A percentile compares a stretch with the other conserved stretches of the same genome.
Conservation (phyloP, 2,888 invertebrate species). For the Drosophila cracens region DNA sequence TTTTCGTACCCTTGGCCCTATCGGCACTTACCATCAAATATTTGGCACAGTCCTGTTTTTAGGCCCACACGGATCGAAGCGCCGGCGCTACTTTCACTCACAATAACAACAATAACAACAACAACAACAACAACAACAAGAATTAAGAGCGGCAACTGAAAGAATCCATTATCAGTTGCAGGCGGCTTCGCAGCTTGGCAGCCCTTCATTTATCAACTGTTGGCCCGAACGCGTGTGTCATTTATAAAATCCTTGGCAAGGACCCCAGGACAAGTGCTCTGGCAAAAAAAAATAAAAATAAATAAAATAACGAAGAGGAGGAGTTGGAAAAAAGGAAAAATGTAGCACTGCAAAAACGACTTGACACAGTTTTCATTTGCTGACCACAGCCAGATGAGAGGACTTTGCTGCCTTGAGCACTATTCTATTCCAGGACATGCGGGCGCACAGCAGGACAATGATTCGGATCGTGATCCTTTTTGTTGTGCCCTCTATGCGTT, state of each 20-base stretch:
- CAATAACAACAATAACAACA: constrained; percentile 21
- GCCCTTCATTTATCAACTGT: constrained; percentile 71
- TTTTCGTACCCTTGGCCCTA: constrained; percentile 47
- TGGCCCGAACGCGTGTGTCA: constrained; percentile 55
- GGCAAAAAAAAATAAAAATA: constrained; percentile 22
- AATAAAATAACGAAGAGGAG: not conserved
- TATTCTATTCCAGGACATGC: not conserved
- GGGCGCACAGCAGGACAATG: constrained; percentile 64
- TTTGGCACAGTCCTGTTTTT: constrained; percentile 47
- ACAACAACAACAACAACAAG: constrained; percentile 3
- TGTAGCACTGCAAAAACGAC: constrained; percentile 56
- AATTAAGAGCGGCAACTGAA: constrained; percentile 24
- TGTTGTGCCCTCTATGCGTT: constrained; percentile 18
- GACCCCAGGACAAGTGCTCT: constrained; percentile 37
- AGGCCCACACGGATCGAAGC: constrained; percentile 54
- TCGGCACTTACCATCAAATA: constrained; percentile 49
- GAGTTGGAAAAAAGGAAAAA: constrained; percentile 13
- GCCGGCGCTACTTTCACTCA: constrained; percentile 76
- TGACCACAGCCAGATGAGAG: constrained; percentile 59
- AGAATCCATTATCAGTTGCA: constrained; percentile 63
- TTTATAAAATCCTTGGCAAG: constrained; percentile 66
- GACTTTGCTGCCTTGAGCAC: not conserved
- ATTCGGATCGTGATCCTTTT: constrained; percentile 60
- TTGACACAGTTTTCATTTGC: constrained; percentile 52
- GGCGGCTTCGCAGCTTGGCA: constrained; percentile 38